These are phyloP conservation scores for Clanis bilineata DNA, from an alignment of 2,888 invertebrate species.

Conservation along the genomic window DNA sequence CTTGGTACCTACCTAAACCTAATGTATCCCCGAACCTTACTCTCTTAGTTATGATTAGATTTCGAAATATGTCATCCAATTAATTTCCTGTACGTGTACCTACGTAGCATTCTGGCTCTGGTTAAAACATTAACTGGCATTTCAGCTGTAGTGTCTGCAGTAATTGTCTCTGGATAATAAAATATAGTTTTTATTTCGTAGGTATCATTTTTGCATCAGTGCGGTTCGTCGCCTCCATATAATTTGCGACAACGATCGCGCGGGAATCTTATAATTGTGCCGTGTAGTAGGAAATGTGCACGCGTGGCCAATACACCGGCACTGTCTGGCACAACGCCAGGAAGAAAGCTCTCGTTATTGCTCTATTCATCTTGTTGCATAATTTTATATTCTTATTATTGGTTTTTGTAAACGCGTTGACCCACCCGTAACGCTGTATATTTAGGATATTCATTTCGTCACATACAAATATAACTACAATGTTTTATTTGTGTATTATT, in stretches of 20 bases:
- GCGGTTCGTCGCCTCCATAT: background rate
- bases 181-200: background rate
- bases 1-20: too few species aligned
- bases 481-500: slow-evolving; percentile 2
- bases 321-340: slow-evolving; percentile 43
- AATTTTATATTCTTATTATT: slow-evolving; percentile 41
- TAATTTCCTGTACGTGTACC: too few species aligned
- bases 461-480: background rate
- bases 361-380: slow-evolving; percentile 47
- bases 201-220: background rate
- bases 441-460: slow-evolving; percentile 11
- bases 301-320: slow-evolving; percentile 23
- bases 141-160: background rate
- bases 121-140: too few species aligned
- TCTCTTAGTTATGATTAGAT: too few species aligned
- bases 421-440: slow-evolving; percentile 19
- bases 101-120: too few species aligned
- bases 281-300: slow-evolving; percentile 9
- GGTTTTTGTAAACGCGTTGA: slow-evolving; percentile 32
- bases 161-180: background rate
- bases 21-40: too few species aligned
- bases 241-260: background rate
- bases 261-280: background rate
- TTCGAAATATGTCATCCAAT: too few species aligned
- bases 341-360: slow-evolving; percentile 39